These are phyloP conservation scores for Drosophila elegans DNA, from an alignment of 1,140 invertebrate species.

Conservation along the genomic window DNA sequence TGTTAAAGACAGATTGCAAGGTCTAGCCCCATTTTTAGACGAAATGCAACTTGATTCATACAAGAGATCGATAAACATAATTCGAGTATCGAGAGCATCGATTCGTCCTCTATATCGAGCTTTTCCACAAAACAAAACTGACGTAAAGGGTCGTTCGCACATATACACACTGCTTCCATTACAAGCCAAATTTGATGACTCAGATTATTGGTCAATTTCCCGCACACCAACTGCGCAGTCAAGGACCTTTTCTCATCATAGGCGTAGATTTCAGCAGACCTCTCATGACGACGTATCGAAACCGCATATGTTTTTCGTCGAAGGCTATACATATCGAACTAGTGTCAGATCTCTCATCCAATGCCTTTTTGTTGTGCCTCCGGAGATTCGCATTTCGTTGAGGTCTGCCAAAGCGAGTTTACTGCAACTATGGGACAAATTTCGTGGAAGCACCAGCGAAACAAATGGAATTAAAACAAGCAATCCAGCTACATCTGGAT, in stretches of 20 bases:
- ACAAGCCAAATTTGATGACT: not conserved
- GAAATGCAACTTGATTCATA: no score
- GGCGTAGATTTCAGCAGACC: no score
- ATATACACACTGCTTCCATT: not conserved
- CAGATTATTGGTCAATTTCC: not conserved
- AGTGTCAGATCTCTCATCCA: not conserved
- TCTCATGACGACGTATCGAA: no score
- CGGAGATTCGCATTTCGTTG: not conserved
- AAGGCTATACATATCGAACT: not conserved
- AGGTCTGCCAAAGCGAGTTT: not conserved
- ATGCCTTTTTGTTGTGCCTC: no score
- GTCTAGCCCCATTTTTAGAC: no score
- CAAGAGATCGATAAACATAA: no score
- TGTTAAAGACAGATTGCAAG: not conserved
- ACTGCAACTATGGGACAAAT: not conserved
- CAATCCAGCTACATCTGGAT: not conserved
- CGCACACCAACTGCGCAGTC: not conserved
- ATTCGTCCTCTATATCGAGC: no score
- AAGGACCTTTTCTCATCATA: no score
- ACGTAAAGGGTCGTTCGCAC: not conserved
- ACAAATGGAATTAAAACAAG: not conserved
- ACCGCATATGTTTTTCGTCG: not conserved
- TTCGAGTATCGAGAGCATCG: not conserved
- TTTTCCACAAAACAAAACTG: no score
- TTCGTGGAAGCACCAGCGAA: not conserved